Base-by-base conservation (phyloP, 2,888 invertebrate species). In the Leucophenga maculata region DNA sequence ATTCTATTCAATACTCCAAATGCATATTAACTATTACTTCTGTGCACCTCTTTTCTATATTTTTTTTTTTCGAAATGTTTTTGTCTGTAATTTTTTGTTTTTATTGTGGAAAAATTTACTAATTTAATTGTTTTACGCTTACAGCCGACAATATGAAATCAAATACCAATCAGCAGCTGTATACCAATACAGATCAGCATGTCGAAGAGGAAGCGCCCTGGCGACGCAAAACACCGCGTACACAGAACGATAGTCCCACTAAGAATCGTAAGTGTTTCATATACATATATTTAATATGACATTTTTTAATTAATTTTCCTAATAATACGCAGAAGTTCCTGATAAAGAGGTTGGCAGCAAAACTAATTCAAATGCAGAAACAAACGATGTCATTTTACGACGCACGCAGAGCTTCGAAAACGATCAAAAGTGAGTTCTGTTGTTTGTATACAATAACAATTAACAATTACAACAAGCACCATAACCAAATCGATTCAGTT, bases 351-450 rank as follows among this genome's bases (percentile, higher is more conserved):
- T 84, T 78, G 85, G 75, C 77, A 80, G 76, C 79, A 86, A 84
- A 74, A 77, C 75, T 69, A 76, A 68, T 69, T 65, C 73, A n/a
- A 32, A 75, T 60, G 77, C 73, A 65, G 80, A 80, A 62, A 84
- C 79, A 69, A 80, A 84, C 74, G 94, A 94, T 87, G 92, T 93
- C 74, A 91, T 93, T 76, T 90, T 96, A 72, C 91, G 95, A 87
- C 91, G 95, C 87, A 94, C 95, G 59, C 94, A 95, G 87, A 96
- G 95, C 89, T 95, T 95, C 87, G 95, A 95, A 88, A 94, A 94
- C 84, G 95, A 96, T 88, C 94, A 94, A 90, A 94, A 94, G 96
- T 96, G 90, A 92, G 94, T 93, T 73, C 69, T 26, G 1, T 26
- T 26, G 13, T 20, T 14, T 20, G 8, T 62, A 32, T 14, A 14